phyloP scores from a whole-genome alignment of 2,888 invertebrate species.

The Drosophila quinaria region DNA sequence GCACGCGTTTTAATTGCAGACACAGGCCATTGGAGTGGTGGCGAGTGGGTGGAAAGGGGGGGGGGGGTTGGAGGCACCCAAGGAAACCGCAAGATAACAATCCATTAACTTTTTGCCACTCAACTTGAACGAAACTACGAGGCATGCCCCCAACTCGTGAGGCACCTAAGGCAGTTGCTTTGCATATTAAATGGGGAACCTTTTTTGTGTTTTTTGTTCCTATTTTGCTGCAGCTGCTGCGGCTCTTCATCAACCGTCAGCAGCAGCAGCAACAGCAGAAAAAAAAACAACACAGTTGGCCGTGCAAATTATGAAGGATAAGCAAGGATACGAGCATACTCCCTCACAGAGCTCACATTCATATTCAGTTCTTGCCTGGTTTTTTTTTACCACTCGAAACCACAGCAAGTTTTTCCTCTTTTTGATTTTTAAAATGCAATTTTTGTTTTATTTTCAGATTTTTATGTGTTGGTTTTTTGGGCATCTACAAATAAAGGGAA shows the following conservation, averaged over 20 bases:
- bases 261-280: conserved; percentile 35
- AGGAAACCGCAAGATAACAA: conserved; percentile 79
- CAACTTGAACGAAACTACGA: conserved; percentile 62
- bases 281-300: conserved; percentile 37
- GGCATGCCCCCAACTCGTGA: conserved; percentile 19
- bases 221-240: conserved; percentile 46
- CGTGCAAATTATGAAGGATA: conserved; percentile 72
- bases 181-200: conserved; percentile 57
- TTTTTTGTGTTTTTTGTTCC: conserved; percentile 29
- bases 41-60: too few relatives aligned
- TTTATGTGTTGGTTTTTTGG: conserved; percentile 22
- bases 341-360: conserved; percentile 38
- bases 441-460: conserved; percentile 29
- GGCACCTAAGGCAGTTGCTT: conserved; percentile 65
- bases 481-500: not conserved
- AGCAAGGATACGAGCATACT: conserved; percentile 44
- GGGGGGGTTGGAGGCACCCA: conserved; percentile 30
- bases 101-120: conserved; percentile 82
- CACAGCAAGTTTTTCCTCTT: conserved; percentile 66
- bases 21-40: conserved; percentile 41
- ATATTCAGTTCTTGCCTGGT: conserved; percentile 50
- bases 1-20: conserved; percentile 71
- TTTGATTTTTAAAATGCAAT: conserved; percentile 56
- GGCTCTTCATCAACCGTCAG: conserved; percentile 69
- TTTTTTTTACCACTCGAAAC: conserved; percentile 49